phyloP scores from a whole-genome alignment of 2,113 vertebrate species.

The Austrofundulus limnaeus region DNA sequence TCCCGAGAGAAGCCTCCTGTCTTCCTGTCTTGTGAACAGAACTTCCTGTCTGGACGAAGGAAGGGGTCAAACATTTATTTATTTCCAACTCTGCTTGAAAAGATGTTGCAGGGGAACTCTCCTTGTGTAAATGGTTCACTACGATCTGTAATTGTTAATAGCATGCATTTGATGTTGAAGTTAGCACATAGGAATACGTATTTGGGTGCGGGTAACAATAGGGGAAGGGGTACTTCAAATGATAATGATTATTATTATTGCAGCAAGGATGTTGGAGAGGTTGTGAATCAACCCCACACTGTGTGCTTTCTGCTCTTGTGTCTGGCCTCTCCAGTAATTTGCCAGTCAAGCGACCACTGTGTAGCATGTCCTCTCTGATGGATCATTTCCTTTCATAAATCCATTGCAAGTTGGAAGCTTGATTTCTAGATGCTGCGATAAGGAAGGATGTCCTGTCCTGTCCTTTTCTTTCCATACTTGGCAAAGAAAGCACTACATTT shows the following conservation, averaged over 20 bases:
- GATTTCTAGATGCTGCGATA: conserved; percentile 21
- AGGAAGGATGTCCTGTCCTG: conserved; percentile 1
- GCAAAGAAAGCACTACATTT: background rate
- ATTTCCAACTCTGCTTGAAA: conserved; percentile 76
- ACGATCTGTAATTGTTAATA: conserved; percentile 72
- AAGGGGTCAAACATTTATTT: conserved; percentile 76
- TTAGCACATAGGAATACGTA: conserved; percentile 44
- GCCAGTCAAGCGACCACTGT: conserved; percentile 20
- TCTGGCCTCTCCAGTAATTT: conserved; percentile 44
- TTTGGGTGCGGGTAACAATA: conserved; percentile 72
- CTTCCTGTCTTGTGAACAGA: conserved; percentile 80
- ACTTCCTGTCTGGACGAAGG: conserved; percentile 77
- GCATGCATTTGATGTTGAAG: conserved; percentile 75
- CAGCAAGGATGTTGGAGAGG: conserved; percentile 65
- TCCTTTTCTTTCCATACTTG: background rate
- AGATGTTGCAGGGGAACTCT: conserved; percentile 49
- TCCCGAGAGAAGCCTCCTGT: conserved; percentile 79
- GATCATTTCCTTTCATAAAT: conserved; percentile 34
- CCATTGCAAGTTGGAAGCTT: conserved; percentile 8
- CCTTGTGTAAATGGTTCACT: conserved; percentile 58
- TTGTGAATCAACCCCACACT: conserved; percentile 57
- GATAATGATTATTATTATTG: conserved; percentile 73
- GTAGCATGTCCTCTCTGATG: conserved; percentile 32
- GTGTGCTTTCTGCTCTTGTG: conserved; percentile 53
- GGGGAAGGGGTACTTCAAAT: conserved; percentile 74